These are phyloP conservation scores for Pseudococcus viburni DNA, from an alignment of 2,888 invertebrate species.

Conservation along the genomic window DNA sequence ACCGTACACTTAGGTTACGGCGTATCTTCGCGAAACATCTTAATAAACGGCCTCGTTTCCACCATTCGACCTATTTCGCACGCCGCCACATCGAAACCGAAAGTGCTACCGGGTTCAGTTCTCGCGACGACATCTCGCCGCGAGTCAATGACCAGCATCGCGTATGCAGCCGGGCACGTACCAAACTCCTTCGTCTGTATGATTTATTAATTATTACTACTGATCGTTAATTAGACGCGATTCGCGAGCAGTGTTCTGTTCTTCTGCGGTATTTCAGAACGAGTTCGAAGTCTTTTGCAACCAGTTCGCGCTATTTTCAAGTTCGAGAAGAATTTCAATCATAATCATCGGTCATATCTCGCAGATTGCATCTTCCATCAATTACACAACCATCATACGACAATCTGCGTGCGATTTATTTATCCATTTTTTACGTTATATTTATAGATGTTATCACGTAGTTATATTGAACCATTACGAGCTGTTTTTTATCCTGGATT, in stretches of 20 bases:
- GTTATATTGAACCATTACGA: neutral
- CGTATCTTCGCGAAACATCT: neutral
- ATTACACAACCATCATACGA: no score
- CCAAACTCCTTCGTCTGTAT: no score
- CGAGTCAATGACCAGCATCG: neutral
- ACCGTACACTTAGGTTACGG: neutral
- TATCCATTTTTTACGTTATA: neutral
- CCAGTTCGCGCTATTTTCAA: neutral
- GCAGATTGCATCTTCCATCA: no score
- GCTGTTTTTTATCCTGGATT: neutral
- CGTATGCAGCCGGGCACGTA: neutral
- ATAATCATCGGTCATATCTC: no score
- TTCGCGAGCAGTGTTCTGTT: neutral
- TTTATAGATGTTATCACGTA: neutral
- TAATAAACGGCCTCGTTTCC: conserved; percentile 13
- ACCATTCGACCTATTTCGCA: neutral
- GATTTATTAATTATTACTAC: neutral
- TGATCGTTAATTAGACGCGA: neutral
- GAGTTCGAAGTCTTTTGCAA: neutral
- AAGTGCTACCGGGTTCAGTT: neutral
- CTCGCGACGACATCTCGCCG: neutral
- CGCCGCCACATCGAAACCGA: neutral
- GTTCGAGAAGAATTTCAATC: neutral
- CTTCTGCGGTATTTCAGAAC: neutral
- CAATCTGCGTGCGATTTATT: neutral